phyloP scores from a whole-genome alignment of 2,113 vertebrate genomes.

The Riparia riparia region DNA sequence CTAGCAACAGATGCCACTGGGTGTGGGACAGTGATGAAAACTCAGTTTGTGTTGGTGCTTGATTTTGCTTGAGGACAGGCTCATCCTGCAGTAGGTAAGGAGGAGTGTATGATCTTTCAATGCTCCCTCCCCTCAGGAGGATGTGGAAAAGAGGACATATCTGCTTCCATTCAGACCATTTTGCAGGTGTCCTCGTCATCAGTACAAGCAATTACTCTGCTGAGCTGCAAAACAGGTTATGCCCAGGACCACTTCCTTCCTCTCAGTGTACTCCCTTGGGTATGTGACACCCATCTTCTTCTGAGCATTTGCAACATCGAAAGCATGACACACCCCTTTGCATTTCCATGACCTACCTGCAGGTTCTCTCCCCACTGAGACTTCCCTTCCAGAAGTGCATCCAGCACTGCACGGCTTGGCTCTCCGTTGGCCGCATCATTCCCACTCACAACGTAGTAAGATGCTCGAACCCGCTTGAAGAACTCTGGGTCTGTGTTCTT shows the following conservation, averaged over 20 bases:
- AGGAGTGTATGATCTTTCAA: neutral
- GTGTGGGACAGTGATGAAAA: neutral
- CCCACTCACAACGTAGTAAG: conserved; percentile 96
- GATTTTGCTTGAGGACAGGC: neutral
- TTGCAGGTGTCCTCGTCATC: neutral
- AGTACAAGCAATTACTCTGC: neutral
- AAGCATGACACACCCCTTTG: neutral
- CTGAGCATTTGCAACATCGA: neutral
- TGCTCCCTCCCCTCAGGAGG: neutral
- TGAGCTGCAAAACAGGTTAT: neutral
- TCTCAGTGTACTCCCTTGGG: neutral
- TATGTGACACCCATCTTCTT: neutral
- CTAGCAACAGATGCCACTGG: neutral
- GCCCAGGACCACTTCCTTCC: neutral
- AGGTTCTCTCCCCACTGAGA: conserved; percentile 97
- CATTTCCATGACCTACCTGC: conserved; percentile 82
- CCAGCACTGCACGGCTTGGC: conserved; percentile 90
- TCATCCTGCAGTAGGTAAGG: neutral
- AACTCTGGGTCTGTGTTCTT: conserved; percentile 97
- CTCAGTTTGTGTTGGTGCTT: neutral
- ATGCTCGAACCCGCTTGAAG: conserved; percentile 92
- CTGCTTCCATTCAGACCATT: neutral
- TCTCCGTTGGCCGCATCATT: conserved; percentile 90
- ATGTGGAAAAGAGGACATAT: neutral
- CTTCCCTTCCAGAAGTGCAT: conserved; percentile 94